Evolutionary conservation across 2,113 vertebrate species (phyloP), one percentile per base, ranked within the genome.

Genomic region (Tautogolabrus adspersus): DNA sequence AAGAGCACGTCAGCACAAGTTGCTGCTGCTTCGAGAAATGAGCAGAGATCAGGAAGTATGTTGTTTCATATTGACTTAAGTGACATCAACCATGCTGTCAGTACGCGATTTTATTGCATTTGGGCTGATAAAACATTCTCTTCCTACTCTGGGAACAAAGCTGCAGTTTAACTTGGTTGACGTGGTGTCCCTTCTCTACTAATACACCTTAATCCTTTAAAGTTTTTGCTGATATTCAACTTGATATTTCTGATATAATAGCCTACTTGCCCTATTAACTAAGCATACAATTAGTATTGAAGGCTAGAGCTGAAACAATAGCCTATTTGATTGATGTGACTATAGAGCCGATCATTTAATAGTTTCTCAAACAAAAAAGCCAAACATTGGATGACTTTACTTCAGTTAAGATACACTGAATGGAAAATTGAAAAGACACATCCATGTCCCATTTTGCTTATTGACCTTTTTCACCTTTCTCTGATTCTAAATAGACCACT

Each of bases 1-100:
- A 4, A 26, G 26, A 26, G 87, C 84, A 88, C 92, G 92, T 92
- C 89, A 93, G 89, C 91, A 87, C 71, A 75, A 91, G 74, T 76
- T 60, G 71, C 81, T 57, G 66, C 62, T 72, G 66, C 49, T 69
- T 65, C 26, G 54, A 56, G 66, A 67, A 66, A 65, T 68, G 56
- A 82, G 40, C 66, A 60, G 40, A 72, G 64, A 91, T 77, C 79
- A 88, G 87, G 87, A 92, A 91, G 86, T 86, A 69, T 76, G 49
- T 60, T 23, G 64, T 64, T 60, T 44, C 63, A 70, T 21, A 75
- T 34, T 34, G 30, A 55, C 56, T 71, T 73, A 66, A 59, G 55
- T 64, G 30, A 51, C 74, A 6, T 49, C 21, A n/a, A 34, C 6
- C 19, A 26, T 15, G 56, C 57, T 70, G 72, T 42, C 19, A 18